These are phyloP conservation scores for Syncerus caffer DNA, from an alignment of 2,797 vertebrate species.

Conservation along the genomic window DNA sequence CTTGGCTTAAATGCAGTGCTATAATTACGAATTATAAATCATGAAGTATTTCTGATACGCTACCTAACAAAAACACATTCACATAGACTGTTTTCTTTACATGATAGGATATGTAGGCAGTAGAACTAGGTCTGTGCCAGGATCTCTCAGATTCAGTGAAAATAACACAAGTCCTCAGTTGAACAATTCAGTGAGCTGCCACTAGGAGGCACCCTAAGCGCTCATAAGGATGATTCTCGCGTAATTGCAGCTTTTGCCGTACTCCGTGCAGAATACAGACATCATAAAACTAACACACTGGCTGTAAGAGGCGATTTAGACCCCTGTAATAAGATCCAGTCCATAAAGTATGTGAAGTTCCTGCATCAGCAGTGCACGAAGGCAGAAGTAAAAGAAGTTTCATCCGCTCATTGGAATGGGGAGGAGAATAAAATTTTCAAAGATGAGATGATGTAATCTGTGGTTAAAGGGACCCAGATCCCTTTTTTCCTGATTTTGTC, in stretches of 20 bases:
- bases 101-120: accelerated
- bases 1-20: neutral
- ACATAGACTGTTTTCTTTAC: neutral
- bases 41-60: accelerated
- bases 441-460: neutral
- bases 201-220: slow-evolving; percentile 43
- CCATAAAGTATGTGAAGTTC: slow-evolving; percentile 34
- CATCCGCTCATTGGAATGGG: neutral
- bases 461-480: neutral
- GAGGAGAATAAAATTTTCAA: neutral
- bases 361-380: neutral
- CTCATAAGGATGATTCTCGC: neutral
- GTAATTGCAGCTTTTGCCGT: neutral
- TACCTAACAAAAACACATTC: too few species aligned
- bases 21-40: neutral
- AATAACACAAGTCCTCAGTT: accelerated
- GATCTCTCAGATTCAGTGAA: neutral
- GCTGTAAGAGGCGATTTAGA: slow-evolving; percentile 44
- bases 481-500: neutral
- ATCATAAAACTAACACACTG: slow-evolving; percentile 40
- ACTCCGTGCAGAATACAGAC: slow-evolving; percentile 30
- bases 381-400: neutral
- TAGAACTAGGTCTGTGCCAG: accelerated
- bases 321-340: slow-evolving; percentile 41
- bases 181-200: neutral